These are phyloP conservation scores for Lithosia quadra DNA, from an alignment of 2,888 invertebrate species.

Conservation along the genomic window DNA sequence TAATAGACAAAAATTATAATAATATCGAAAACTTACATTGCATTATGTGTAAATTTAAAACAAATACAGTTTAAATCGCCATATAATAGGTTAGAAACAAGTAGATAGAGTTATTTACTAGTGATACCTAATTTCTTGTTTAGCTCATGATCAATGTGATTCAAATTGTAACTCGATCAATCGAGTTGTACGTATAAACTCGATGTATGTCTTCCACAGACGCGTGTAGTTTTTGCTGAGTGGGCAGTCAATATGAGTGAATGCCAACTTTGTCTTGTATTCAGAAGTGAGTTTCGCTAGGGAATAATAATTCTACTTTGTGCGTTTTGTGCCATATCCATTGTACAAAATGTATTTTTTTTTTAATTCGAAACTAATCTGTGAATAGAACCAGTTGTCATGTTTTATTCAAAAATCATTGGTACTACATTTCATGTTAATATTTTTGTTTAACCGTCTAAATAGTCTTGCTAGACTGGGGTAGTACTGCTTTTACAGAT, in stretches of 20 bases:
- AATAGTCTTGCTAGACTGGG: too few species aligned
- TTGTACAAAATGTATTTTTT: too few species aligned
- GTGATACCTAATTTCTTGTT: background rate
- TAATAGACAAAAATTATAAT: background rate
- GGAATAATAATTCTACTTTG: background rate
- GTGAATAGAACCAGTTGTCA: background rate
- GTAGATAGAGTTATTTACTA: too few species aligned
- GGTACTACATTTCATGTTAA: too few species aligned
- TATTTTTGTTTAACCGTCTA: too few species aligned
- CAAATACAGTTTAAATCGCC: too few species aligned
- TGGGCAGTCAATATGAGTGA: constrained; percentile 32
- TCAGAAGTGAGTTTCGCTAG: constrained; percentile 17
- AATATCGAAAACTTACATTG: too few species aligned
- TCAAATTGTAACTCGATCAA: constrained; percentile 25
- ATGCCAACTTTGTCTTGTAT: constrained; percentile 39
- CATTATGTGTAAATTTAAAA: too few species aligned
- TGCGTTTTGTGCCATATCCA: background rate
- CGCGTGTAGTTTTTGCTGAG: constrained; percentile 43
- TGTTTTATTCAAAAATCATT: too few species aligned
- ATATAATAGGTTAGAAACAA: background rate
- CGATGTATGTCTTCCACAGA: background rate
- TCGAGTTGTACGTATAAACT: constrained; percentile 28
- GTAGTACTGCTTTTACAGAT: too few species aligned
- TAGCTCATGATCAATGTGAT: constrained; percentile 15
- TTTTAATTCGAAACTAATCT: background rate